phyloP scores from a whole-genome alignment of 2,113 vertebrate species.

The Brachypodius melanocephalos region DNA sequence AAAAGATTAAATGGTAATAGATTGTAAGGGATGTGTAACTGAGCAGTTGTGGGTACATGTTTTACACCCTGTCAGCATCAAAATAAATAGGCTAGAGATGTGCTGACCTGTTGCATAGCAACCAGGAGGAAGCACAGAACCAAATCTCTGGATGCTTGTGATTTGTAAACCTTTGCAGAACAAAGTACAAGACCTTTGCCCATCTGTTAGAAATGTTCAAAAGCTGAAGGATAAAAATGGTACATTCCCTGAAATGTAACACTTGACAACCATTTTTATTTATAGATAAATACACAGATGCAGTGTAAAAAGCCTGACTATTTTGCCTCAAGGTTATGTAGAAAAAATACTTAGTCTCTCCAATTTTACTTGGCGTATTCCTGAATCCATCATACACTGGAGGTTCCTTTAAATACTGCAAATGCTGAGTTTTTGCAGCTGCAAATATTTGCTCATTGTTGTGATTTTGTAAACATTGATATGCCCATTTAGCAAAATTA shows the following conservation, averaged over 20 bases:
- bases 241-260: not conserved
- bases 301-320: not conserved
- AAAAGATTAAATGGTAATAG: not conserved
- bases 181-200: not conserved
- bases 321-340: constrained; percentile 23
- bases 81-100: constrained; percentile 1
- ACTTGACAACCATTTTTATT: not conserved
- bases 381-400: not conserved
- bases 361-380: not conserved
- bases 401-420: not conserved
- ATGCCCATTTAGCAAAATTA: not conserved
- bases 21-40: not conserved
- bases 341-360: not conserved
- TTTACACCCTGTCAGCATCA: not conserved
- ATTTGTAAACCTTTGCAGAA: constrained; percentile 1
- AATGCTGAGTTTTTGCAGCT: not conserved
- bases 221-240: not conserved
- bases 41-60: not conserved
- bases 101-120: constrained; percentile 53
- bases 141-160: not conserved
- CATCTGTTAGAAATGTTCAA: not conserved
- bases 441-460: constrained; percentile 14
- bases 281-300: not conserved
- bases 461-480: not conserved
- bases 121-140: not conserved